Evolutionary conservation across 2,888 invertebrate species (phyloP).

Genomic region (Agrochola circellaris): DNA sequence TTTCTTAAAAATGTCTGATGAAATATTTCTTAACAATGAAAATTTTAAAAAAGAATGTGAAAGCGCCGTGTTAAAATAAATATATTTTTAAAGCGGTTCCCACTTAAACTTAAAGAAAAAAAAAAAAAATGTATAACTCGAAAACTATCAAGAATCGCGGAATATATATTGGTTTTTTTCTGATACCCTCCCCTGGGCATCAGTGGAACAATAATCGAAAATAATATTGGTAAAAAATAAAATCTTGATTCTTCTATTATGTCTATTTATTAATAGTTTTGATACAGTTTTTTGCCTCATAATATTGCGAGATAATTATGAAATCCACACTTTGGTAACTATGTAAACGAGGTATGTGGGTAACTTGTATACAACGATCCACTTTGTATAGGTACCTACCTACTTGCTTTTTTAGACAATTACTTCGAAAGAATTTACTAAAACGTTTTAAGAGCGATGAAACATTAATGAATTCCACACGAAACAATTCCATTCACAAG

Average conservation of each 20-base stretch:
- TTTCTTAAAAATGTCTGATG: no score
- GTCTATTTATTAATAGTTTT: background rate
- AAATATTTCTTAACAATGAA: no score
- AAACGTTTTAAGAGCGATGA: background rate
- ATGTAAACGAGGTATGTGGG: background rate
- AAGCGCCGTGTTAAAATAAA: no score
- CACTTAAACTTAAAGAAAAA: no score
- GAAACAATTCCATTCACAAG: background rate
- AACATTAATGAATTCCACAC: background rate
- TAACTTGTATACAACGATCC: no score
- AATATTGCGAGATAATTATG: background rate
- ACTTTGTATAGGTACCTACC: background rate
- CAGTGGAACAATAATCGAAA: background rate
- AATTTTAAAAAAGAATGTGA: no score
- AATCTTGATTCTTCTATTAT: background rate
- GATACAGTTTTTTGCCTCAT: background rate
- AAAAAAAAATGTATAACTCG: no score
- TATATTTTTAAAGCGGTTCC: no score
- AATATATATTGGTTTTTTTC: no score
- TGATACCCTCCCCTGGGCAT: no score
- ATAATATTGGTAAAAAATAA: background rate
- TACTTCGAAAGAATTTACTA: background rate
- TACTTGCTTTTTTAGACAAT: background rate
- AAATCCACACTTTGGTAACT: no score
- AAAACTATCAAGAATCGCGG: no score